Evolutionary conservation across 1,140 invertebrate species (phyloP).

Genomic region (Drosophila neocordata): DNA sequence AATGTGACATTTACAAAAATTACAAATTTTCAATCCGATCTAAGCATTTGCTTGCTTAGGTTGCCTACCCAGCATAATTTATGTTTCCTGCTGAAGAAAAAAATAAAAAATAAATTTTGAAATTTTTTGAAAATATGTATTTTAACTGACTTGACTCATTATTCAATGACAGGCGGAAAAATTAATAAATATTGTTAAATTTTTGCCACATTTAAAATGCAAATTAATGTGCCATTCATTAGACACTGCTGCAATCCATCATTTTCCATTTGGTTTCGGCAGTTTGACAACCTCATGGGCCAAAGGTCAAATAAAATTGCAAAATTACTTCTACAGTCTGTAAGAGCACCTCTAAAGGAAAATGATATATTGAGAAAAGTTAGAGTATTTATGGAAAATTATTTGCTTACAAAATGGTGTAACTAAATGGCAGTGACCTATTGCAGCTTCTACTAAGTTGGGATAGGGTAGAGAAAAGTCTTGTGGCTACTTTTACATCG

Average conservation of each 20-base stretch:
- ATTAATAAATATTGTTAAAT: conserved; percentile 13
- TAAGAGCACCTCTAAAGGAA: not conserved
- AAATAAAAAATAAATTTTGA: not conserved
- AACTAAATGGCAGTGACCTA: too few species aligned
- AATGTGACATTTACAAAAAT: conserved; percentile 62
- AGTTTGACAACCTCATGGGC: conserved; percentile 51
- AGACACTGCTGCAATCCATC: conserved; percentile 53
- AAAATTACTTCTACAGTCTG: not conserved
- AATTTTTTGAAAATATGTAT: not conserved
- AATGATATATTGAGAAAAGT: not conserved
- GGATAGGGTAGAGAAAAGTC: too few species aligned
- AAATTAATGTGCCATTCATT: conserved; percentile 71
- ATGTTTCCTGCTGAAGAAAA: conserved; percentile 47
- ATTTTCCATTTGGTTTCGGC: conserved; percentile 24
- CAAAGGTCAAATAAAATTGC: conserved; percentile 41
- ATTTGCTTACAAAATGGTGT: too few species aligned
- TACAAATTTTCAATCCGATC: conserved; percentile 38
- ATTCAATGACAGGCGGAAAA: conserved; percentile 53
- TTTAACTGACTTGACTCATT: conserved; percentile 46
- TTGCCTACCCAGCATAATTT: conserved; percentile 35
- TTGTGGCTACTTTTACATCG: too few species aligned
- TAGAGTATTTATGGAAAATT: not conserved
- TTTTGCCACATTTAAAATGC: conserved; percentile 55
- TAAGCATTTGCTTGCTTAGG: conserved; percentile 25
- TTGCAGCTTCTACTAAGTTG: too few species aligned